Evolutionary conservation across 2,797 vertebrate genomes (phyloP).

Genomic region (Dendrocincla fuliginosa): DNA sequence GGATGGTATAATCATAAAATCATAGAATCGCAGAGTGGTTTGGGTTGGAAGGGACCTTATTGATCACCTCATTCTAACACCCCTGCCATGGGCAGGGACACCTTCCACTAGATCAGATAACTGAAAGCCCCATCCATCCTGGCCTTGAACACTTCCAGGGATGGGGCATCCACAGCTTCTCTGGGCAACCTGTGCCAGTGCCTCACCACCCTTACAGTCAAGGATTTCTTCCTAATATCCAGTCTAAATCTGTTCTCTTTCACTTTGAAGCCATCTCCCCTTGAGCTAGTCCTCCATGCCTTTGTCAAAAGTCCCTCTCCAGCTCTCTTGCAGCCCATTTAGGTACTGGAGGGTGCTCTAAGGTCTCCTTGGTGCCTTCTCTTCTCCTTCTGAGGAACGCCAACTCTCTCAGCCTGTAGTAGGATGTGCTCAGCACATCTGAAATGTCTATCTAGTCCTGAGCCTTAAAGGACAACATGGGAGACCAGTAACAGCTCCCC

Average conservation of each 20-base stretch:
- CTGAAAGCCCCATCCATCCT: background rate
- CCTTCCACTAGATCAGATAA: background rate
- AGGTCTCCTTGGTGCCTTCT: background rate
- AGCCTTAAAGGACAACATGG: rapidly evolving
- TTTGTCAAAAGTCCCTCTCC: background rate
- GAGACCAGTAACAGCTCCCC: background rate
- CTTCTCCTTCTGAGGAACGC: background rate
- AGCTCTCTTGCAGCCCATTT: background rate
- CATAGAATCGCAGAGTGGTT: background rate
- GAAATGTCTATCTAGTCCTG: rapidly evolving
- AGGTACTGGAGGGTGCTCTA: background rate
- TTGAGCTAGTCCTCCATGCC: background rate
- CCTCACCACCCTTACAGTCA: background rate
- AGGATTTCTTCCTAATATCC: background rate
- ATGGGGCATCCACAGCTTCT: background rate
- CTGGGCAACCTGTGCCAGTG: background rate
- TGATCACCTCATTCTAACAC: background rate
- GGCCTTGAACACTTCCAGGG: background rate
- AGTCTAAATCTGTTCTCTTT: background rate
- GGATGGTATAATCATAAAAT: background rate
- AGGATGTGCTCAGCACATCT: background rate
- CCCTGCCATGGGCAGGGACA: background rate
- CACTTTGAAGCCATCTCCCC: background rate
- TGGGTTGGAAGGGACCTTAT: background rate
- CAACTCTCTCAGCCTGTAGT: background rate